Conservation (phyloP, 53 echinoderm and acorn worm species). For the Mesocentrotus franciscanus region DNA sequence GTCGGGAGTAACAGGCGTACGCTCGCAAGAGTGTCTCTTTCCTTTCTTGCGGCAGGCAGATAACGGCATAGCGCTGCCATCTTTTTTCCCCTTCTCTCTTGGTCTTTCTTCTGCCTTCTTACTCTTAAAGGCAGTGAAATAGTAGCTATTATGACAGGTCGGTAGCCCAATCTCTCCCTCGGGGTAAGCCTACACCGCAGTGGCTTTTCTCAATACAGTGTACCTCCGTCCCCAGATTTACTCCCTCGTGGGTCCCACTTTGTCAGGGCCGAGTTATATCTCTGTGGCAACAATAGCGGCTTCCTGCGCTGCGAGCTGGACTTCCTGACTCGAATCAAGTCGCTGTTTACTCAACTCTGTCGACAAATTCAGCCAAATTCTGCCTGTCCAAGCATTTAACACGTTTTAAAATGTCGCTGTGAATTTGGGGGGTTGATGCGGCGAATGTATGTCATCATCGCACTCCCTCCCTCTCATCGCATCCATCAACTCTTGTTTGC, state of each 20-base stretch:
- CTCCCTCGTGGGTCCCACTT: constrained; percentile 61
- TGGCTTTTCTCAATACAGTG: constrained; percentile 55
- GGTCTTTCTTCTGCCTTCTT: constrained; percentile 49
- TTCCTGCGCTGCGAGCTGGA: constrained; percentile 68
- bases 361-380: constrained; percentile 64
- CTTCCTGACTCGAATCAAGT: constrained; percentile 59
- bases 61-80: constrained; percentile 49
- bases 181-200: constrained; percentile 52
- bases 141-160: constrained; percentile 62
- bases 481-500: constrained; percentile 70
- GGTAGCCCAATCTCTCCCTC: constrained; percentile 48
- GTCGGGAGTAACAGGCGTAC: constrained; percentile 67
- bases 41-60: constrained; percentile 53
- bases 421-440: constrained; percentile 36
- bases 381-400: constrained; percentile 71
- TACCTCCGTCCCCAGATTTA: constrained; percentile 42
- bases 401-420: constrained; percentile 60
- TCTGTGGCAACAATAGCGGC: constrained; percentile 62
- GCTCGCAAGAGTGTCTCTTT: constrained; percentile 67
- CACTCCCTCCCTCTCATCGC: constrained; percentile 22
- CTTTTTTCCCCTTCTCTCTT: constrained; percentile 7
- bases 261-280: constrained; percentile 56
- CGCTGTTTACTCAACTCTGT: constrained; percentile 63
- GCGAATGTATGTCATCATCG: constrained; percentile 19
- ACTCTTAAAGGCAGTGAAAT: constrained; percentile 57